Evolutionary conservation across 2,888 invertebrate species (phyloP), one percentile per base, ranked within the genome.

Genomic region (Fabriciana adippe): DNA sequence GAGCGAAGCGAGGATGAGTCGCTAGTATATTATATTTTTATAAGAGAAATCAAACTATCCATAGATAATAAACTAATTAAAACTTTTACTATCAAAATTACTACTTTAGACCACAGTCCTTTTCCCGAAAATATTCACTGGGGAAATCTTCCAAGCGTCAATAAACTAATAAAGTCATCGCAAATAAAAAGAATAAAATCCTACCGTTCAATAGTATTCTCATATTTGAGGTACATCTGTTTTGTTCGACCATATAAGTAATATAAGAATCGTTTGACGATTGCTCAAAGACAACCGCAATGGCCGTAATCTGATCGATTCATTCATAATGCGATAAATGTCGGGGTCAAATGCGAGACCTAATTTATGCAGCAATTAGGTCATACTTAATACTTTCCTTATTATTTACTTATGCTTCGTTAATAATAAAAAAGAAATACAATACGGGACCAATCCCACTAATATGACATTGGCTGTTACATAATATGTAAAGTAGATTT

Each of bases 221-320:
- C 15, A 55, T 1, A 31, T n/a, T n/a, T 31, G 26, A 11, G 31
- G 8, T 31, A 55, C 13, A 55, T 56, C 8, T 47, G 18, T 45
- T 15, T 41, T 41, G 35, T 41, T 41, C 35, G 11, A 41, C 35
- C 35, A 8, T 56, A 6, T 21, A 15, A 47, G 47, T 59, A 59
- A 59, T 13, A 4, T n/a, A 21, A 59, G 57, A 59, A 47, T 47
- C 14, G 47, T 59, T 26, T n/a, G 47, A 51, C 57, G 56, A 57
- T 65, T 65, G 45, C 65, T 53, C 15, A 57, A 56, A 64, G 50
- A 13, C 21, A 48, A 57, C 64, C 64, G 64, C 64, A 64, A 41
- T 21, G 65, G 65, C 45, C 57, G 48, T 53, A 57, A 65, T 2
- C 15, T 15, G 64, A 64, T 53, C 41, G 51, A 6, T 41, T 56